Evolutionary conservation across 2,888 invertebrate genomes (phyloP), one percentile per base, ranked within the genome.

Genomic region (Platycheirus rosarum): DNA sequence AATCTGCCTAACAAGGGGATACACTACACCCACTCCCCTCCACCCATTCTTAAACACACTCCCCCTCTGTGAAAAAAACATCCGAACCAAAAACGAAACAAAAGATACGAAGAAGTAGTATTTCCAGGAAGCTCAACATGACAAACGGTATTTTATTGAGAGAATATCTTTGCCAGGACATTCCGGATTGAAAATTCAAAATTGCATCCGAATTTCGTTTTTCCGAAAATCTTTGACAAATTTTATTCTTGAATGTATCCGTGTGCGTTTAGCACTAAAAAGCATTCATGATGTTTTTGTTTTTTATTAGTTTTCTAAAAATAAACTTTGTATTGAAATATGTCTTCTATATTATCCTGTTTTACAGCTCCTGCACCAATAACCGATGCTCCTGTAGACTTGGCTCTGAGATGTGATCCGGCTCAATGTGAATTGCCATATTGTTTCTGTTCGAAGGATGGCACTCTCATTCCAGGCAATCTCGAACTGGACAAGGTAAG

Each of bases 361-460:
- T 55, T 55, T 53, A 9, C 77, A 97, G 97, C 96, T 23, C 94
- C 94, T 68, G 94, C 96, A 1, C 96, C 97, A 0, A 92, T 94
- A 60, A 97, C 97, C 1, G 97, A 97, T 89, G 92, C 95, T 6
- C 96, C 97, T 1, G 91, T 93, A 62, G 96, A 97, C 89, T 91
- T 95, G 86, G 97, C 97, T 0, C 92, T 92, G 73, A 95, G 93
- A 90, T 98, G 97, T 89, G 95, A 97, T 86, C 91, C 92, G 0
- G 91, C 93, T 0, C 93, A 93, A 78, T 98, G 97, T 88, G 91
- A 92, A 84, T 92, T 98, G 86, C 97, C 97, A 0, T 96, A 97
- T 87, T 98, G 97, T 89, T 97, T 94, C 91, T 98, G 97, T 89
- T 97, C 97, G 37, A 95, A 95, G 88, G 97, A 97, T 90, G 97